Base-by-base conservation (phyloP, 2,888 invertebrate species). In the Limnephilus marmoratus region DNA sequence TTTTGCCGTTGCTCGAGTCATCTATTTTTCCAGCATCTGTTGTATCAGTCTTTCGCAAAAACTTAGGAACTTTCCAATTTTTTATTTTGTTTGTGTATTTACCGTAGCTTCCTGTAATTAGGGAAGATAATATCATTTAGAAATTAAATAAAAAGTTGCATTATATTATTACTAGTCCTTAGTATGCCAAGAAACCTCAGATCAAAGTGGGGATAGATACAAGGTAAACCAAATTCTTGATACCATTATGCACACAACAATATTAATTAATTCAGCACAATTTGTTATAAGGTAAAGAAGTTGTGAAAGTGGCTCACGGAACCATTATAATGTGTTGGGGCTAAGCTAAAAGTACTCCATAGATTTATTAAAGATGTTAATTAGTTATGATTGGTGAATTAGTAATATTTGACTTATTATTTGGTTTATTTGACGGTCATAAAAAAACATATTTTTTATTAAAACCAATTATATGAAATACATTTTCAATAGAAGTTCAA, bases 51-150 rank as follows among this genome's bases (percentile, higher is more conserved):
- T 97, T 97, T 90, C 97, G 96, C 87, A 97, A 95, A 94, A 97
- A 97, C 94, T 97, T 96, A 83, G 97, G 97, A 94, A 97, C 97
- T 95, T 97, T 97, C 97, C 97, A 97, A 94, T 97, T 97, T 94
- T 96, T 97, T 93, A 97, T 94, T 94, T 96, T 97, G 90, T 96
- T 96, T 41, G 96, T 95, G 93, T 96, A 96, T 94, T 96, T 96
- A 90, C 97, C 97, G 94, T 96, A 97, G 94, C 97, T 97, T 53
- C 97, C 96, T 96, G 95, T 29, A 91, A 82, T 88, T 0, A 45
- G 49, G 18, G 9, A 91, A 41, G 31, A n/a, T 29, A 31, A 81
- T 15, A 81, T 29, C 3, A 81, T 81, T 81, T 81, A 81, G 24
- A 13, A 9, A 53, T 53, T 53, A 15, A 53, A 0, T 31, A 31